Base-by-base conservation (phyloP, 2,888 invertebrate species). In the Carabus problematicus region DNA sequence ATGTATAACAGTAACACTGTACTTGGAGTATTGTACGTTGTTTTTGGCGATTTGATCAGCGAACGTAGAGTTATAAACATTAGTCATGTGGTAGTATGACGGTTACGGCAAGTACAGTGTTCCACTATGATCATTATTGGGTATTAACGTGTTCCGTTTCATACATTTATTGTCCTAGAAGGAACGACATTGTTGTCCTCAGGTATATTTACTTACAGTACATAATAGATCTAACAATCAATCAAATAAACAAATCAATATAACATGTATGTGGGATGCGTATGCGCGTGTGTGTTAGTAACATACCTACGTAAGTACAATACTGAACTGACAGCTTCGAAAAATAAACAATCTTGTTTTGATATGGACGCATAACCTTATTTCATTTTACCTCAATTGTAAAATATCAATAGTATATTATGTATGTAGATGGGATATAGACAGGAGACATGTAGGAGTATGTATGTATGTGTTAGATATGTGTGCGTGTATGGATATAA, bases 1-100 rank as follows among this genome's bases (percentile, higher is more conserved):
- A 29, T n/a, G n/a, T n/a, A n/a, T 29, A 29, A 29, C 6, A 29
- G 6, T 2, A 29, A 29, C 29, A 29, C 29, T 29, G 29, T 29
- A 29, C 29, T 29, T 29, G 29, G n/a, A n/a, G 3, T 29, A 6
- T 29, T 29, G 29, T 29, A 6, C 6, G 54, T 52, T 64, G 16
- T 66, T 66, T 64, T 67, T 67, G 67, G 67, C 67, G 67, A 67
- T 67, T 60, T 67, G 67, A 67, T 67, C 67, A 67, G 67, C 67
- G 14, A 60, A 60, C 67, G 60, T 59, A 59, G 59, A 29, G 29
- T 29, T 29, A 29, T 59, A 41, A 59, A 67, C 60, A 67, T 67
- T n/a, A 60, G 60, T 49, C 56, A 47, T 43, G 47, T 39, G 19
- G 29, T 29, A 3, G 29, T 6, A 29, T 29, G 29, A 29, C 29